Conservation (phyloP, 2,113 vertebrate genomes). For the Mesembrinibis cayennensis region DNA sequence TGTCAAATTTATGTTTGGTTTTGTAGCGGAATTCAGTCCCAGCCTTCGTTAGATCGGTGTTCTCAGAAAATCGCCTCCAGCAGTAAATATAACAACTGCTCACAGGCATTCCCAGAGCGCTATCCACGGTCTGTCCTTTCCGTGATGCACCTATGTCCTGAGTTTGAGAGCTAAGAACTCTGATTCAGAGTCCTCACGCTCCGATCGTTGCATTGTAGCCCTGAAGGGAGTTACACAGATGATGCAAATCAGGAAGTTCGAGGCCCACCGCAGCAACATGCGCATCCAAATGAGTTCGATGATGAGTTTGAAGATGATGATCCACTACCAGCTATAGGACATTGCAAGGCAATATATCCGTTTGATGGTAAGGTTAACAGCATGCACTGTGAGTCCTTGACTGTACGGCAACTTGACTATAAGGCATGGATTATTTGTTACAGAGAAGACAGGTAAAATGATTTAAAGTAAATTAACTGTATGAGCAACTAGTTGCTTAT, state of each 20-base stretch:
- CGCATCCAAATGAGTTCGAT: conserved; percentile 90
- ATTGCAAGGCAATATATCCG: conserved; percentile 96
- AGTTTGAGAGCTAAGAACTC: background rate
- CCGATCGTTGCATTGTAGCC: conserved; percentile 69
- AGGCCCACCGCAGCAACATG: conserved; percentile 79
- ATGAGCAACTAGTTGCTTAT: background rate
- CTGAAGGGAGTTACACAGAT: conserved; percentile 97
- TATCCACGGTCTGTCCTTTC: background rate
- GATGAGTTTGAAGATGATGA: conserved; percentile 98
- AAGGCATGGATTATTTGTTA: background rate
- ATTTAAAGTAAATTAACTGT: background rate
- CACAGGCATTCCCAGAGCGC: background rate
- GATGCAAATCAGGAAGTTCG: conserved; percentile 92
- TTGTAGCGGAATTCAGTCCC: background rate
- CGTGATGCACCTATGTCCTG: fast-evolving
- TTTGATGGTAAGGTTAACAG: conserved; percentile 87
- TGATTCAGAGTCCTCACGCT: background rate
- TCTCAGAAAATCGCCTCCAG: background rate
- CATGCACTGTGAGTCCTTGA: fast-evolving
- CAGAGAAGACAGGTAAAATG: background rate
- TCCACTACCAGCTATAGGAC: conserved; percentile 93
- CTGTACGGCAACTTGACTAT: background rate
- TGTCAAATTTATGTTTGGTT: background rate
- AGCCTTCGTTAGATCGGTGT: background rate
- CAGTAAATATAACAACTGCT: background rate